Percentiles rank a stretch among this genome's conserved stretches.
These are phyloP conservation scores for Rhinolophus sinicus DNA, from an alignment of 2,113 vertebrate species.

Conservation along the genomic window DNA sequence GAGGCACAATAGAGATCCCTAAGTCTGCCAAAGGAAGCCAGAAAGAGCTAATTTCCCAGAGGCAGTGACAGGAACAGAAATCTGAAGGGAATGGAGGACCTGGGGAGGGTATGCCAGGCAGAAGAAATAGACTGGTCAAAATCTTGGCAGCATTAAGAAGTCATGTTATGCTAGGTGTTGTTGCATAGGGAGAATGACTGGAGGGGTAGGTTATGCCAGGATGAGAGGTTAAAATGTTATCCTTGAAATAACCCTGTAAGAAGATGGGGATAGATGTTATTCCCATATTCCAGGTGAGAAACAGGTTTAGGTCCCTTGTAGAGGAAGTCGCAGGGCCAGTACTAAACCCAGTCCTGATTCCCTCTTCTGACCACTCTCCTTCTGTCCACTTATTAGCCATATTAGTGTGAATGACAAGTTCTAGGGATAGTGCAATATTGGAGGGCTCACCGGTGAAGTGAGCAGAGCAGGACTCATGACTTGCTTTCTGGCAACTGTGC, in stretches of 20 bases:
- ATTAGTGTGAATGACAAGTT: background rate
- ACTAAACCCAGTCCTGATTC: background rate
- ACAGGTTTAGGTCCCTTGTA: background rate
- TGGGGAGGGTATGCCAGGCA: background rate
- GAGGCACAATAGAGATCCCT: constrained; percentile 7
- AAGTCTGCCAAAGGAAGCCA: background rate
- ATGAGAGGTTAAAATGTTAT: constrained; percentile 42
- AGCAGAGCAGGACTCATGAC: background rate
- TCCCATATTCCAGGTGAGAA: constrained; percentile 36
- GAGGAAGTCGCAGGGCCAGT: background rate
- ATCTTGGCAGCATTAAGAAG: background rate
- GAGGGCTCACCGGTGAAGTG: background rate
- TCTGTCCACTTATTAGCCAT: background rate
- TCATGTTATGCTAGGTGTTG: background rate
- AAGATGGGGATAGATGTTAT: background rate
- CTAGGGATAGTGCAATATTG: background rate
- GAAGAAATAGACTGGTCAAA: background rate
- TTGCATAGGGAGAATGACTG: background rate
- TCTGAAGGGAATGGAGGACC: background rate
- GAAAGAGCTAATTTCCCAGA: constrained; percentile 1
- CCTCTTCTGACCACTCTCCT: background rate
- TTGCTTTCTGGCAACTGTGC: background rate
- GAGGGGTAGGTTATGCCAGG: constrained; percentile 2
- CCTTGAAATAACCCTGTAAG: background rate
- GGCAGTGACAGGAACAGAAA: background rate